phyloP scores from a whole-genome alignment of 2,113 vertebrate genomes.

The Pleuronectes platessa region DNA sequence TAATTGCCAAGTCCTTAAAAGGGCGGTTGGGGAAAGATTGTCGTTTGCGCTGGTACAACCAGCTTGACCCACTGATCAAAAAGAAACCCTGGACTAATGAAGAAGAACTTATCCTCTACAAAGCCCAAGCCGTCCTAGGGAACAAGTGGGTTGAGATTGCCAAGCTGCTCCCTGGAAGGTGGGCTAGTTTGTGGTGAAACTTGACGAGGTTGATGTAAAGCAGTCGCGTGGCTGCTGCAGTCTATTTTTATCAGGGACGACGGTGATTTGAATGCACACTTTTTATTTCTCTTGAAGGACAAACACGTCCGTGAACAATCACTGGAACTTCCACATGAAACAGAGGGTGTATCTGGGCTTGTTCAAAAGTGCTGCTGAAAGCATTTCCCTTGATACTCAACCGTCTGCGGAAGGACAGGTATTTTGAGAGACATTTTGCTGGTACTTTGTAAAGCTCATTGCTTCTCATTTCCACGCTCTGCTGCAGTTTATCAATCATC shows the following conservation, averaged over 20 bases:
- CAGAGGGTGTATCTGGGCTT: constrained; percentile 86
- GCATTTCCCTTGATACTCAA: constrained; percentile 69
- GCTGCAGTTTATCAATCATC: not conserved
- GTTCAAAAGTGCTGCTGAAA: constrained; percentile 80
- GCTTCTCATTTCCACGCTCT: not conserved
- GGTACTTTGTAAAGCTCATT: not conserved
- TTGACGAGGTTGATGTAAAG: not conserved
- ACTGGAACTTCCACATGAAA: constrained; percentile 91
- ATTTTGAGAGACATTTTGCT: not conserved
- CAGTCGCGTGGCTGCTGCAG: not conserved
- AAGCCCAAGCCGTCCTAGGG: constrained; percentile 91
- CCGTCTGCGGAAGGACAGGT: constrained; percentile 84
- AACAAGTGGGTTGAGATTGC: constrained; percentile 96
- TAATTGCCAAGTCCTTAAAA: constrained; percentile 89
- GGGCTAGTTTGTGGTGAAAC: not conserved
- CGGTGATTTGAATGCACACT: not conserved
- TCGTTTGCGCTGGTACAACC: constrained; percentile 94
- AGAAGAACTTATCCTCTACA: constrained; percentile 93
- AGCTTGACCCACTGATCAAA: constrained; percentile 91
- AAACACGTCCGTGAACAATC: constrained; percentile 94
- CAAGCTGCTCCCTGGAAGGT: constrained; percentile 95
- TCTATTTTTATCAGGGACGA: not conserved
- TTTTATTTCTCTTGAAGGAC: constrained; percentile 80
- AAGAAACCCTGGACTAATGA: constrained; percentile 92
- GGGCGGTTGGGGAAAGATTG: constrained; percentile 94